A percentile compares a stretch with the other conserved stretches of the same genome.
These are phyloP conservation scores for Eurois occulta DNA, from an alignment of 2,888 invertebrate genomes.

Conservation along the genomic window DNA sequence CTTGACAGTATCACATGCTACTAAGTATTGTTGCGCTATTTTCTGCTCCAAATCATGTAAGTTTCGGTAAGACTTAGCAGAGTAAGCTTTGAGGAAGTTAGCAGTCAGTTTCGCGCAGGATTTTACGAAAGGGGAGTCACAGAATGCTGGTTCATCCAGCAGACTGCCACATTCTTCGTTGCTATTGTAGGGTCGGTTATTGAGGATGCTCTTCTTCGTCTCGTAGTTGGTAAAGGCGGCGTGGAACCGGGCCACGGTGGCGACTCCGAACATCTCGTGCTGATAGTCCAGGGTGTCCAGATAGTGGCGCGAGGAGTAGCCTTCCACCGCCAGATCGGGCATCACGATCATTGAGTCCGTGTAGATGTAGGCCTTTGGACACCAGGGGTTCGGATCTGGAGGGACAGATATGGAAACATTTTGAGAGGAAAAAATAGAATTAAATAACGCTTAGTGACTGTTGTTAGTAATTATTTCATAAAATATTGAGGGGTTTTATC, in stretches of 20 bases:
- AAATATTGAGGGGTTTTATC: not conserved
- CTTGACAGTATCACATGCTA: conserved; percentile 75
- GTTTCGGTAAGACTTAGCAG: conserved; percentile 68
- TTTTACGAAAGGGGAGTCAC: conserved; percentile 77
- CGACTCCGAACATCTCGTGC: conserved; percentile 72
- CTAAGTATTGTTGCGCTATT: conserved; percentile 69
- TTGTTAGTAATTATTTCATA: not conserved
- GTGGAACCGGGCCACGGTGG: conserved; percentile 82
- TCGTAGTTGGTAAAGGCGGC: conserved; percentile 81
- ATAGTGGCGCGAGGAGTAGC: conserved; percentile 73
- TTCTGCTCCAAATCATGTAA: conserved; percentile 71
- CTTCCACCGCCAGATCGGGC: conserved; percentile 80
- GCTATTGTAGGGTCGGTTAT: conserved; percentile 68
- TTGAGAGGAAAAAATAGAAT: not conserved
- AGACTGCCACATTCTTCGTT: conserved; percentile 71
- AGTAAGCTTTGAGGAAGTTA: conserved; percentile 77
- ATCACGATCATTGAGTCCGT: conserved; percentile 80
- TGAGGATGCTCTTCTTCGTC: conserved; percentile 67
- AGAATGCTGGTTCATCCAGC: conserved; percentile 75
- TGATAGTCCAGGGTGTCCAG: conserved; percentile 73
- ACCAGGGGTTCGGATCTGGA: conserved; percentile 78
- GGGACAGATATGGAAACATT: conserved; percentile 11
- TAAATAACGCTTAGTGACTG: too few relatives aligned
- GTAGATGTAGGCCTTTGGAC: conserved; percentile 75
- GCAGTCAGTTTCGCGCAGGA: conserved; percentile 78